Conservation (phyloP, 2,797 vertebrate species). For the Botia kubotai region DNA sequence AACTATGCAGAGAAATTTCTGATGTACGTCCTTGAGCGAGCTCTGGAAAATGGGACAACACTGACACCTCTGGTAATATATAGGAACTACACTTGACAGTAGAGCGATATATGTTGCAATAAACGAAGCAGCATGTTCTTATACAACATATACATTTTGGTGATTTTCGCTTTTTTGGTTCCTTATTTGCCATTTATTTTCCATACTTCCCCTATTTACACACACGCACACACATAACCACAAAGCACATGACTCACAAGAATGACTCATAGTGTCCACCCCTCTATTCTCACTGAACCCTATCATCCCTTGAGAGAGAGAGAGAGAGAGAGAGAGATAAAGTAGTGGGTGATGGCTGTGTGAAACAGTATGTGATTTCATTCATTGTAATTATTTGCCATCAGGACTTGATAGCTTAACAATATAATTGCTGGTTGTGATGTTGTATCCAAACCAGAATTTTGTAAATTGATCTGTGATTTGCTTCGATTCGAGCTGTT, state of each 20-base stretch:
- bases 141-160: neutral
- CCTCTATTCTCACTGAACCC: slow-evolving; percentile 49
- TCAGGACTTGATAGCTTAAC: slow-evolving; percentile 18
- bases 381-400: slow-evolving; percentile 13
- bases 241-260: slow-evolving; percentile 59
- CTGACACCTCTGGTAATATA: slow-evolving; percentile 41
- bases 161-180: neutral
- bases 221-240: slow-evolving; percentile 34
- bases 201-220: neutral
- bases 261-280: slow-evolving; percentile 60
- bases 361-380: slow-evolving; percentile 14
- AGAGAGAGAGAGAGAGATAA: no score
- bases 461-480: neutral
- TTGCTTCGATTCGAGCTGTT: neutral
- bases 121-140: neutral
- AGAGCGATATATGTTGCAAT: neutral
- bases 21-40: slow-evolving; percentile 29
- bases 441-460: neutral
- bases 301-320: slow-evolving; percentile 32
- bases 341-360: slow-evolving; percentile 4
- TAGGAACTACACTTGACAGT: slow-evolving; percentile 5
- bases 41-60: slow-evolving; percentile 36
- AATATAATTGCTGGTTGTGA: slow-evolving; percentile 9
- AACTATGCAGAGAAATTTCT: slow-evolving; percentile 18
- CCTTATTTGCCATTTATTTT: slow-evolving; percentile 1